Conservation (phyloP, 2,797 vertebrate genomes). For the Malurus leucopterus region DNA sequence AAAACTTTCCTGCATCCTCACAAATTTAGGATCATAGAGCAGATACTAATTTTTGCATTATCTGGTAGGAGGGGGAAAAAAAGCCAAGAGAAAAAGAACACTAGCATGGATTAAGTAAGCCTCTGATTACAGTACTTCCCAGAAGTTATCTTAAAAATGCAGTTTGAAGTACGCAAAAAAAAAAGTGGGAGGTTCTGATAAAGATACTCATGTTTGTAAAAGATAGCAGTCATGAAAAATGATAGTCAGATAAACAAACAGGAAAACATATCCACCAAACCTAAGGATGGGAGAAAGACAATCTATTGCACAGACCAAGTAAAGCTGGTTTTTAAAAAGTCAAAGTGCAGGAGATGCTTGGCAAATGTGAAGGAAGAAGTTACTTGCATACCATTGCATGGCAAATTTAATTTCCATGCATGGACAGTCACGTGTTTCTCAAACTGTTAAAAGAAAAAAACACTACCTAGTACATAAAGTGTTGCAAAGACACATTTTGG, state of each 20-base stretch:
- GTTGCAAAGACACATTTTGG: not conserved
- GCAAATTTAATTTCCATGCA: not conserved
- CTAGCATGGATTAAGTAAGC: not conserved
- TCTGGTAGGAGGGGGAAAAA: not conserved
- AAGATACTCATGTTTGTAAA: conserved; percentile 29
- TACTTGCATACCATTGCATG: not conserved
- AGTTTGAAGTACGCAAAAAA: not conserved
- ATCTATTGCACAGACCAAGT: not conserved
- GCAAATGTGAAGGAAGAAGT: not conserved
- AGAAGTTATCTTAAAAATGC: conserved; percentile 33
- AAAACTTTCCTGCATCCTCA: not conserved
- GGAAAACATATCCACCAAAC: not conserved
- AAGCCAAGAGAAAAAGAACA: not conserved
- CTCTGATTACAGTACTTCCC: not conserved
- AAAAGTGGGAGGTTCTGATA: conserved; percentile 12
- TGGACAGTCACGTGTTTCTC: not conserved
- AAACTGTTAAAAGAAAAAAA: not conserved
- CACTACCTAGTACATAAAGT: not conserved
- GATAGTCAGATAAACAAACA: conserved; percentile 12
- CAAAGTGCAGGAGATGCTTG: not conserved
- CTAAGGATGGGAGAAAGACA: not conserved
- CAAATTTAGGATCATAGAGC: not conserved
- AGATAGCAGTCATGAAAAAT: conserved; percentile 33
- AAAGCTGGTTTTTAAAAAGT: not conserved
- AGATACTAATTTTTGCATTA: not conserved